Base-by-base conservation (phyloP, 2,888 invertebrate species). In the Brachyptera putata region DNA sequence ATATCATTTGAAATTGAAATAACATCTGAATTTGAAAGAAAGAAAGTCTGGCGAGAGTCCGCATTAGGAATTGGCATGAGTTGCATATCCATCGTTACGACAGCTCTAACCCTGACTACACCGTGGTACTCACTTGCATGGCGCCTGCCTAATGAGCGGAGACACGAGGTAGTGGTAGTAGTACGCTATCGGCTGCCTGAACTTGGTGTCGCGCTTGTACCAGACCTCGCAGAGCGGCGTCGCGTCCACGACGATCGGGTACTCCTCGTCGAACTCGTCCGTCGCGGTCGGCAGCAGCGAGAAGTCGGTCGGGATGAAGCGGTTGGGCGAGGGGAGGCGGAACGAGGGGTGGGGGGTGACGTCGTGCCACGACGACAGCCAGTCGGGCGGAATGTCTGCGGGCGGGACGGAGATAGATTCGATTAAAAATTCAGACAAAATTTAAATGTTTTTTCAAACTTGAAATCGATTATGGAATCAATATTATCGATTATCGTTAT, bases 161-260 rank as follows among this genome's bases (percentile, higher is more conserved):
- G 86, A 86, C 59, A 87, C 80, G 64, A 92, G 82, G 72, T 87
- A 84, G 70, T 89, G 84, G 68, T 84, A 80, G 67, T 90, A 82
- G 65, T 82, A 80, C 0, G 89, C 89, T 43, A 86, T 85, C 0
- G 95, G 95, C 53, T 91, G 79, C 37, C 84, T 79, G 72, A 92
- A 95, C 72, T 87, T 90, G 66, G 84, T 83, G 73, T 95, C 95
- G 22, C 86, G 85, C 67, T 87, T 86, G 74, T 88, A 91, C 91
- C 91, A 95, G 53, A 94, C 71, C 72, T 91, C 90, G 48, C 79
- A 74, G 16, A 77, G 69, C 13, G 11, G 9, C 4, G 53, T 21
- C 11, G 34, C 22, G 21, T 16, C 34, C 21, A 36, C n/a, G 9
- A 18, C 3, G 36, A 11, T 5, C 3, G 53, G 53, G 26, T 14